phyloP scores from a whole-genome alignment of 2,888 invertebrate species.

The Lamproptera curius region DNA sequence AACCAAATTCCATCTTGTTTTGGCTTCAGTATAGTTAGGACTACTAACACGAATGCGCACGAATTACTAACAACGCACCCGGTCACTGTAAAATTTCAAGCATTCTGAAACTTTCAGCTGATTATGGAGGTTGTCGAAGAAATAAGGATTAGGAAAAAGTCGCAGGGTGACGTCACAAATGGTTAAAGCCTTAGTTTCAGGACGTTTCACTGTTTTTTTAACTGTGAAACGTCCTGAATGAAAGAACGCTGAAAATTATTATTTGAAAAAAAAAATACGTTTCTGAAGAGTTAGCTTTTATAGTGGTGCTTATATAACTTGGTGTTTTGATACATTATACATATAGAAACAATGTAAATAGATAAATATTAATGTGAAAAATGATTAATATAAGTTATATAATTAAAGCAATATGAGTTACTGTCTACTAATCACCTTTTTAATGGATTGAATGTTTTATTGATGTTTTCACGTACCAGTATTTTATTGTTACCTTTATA shows the following conservation, averaged over 20 bases:
- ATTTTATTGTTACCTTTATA: too few species aligned
- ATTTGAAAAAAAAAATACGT: not conserved
- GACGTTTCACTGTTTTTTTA: conserved; percentile 19
- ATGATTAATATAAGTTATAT: too few species aligned
- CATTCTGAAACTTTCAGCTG: conserved; percentile 68
- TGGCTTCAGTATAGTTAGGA: too few species aligned
- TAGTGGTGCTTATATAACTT: not conserved
- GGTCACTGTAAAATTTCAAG: not conserved
- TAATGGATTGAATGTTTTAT: too few species aligned
- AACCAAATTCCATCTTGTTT: too few species aligned
- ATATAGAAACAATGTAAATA: not conserved
- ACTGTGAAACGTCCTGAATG: not conserved
- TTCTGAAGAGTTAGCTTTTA: not conserved
- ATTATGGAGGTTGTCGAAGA: conserved; percentile 77
- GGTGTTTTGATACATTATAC: not conserved
- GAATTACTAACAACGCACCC: not conserved
- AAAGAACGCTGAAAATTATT: not conserved
- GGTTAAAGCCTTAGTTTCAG: conserved; percentile 36
- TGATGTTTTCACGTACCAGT: too few species aligned
- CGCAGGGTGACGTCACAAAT: conserved; percentile 58
- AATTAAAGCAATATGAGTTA: too few species aligned
- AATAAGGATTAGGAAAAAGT: conserved; percentile 74
- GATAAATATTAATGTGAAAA: too few species aligned
- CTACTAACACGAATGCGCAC: not conserved
- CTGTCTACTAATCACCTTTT: too few species aligned